A percentile compares a stretch with the other conserved stretches of the same genome.
Conservation (phyloP, 2,888 invertebrate species). For the Drosophila ustulata region DNA sequence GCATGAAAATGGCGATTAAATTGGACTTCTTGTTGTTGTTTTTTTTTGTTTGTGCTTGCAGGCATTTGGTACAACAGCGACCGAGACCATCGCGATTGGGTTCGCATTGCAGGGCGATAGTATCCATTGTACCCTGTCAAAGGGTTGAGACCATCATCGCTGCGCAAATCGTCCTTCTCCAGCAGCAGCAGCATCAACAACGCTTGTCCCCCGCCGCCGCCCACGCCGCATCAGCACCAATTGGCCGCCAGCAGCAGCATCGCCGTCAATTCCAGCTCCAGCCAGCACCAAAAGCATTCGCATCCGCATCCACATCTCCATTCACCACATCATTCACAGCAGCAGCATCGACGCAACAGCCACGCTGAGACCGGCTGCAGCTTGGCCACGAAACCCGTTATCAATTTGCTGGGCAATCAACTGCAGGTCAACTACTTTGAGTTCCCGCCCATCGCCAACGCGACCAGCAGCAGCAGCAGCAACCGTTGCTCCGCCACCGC, state of each 20-base stretch:
- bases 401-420: slow-evolving; percentile 75
- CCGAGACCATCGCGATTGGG: slow-evolving; percentile 85
- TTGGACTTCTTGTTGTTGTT: background rate
- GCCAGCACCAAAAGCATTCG: slow-evolving; percentile 31
- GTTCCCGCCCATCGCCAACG: slow-evolving; percentile 66
- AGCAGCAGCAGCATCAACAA: slow-evolving; percentile 81
- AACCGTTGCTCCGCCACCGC: slow-evolving; percentile 46
- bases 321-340: slow-evolving; percentile 25
- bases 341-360: slow-evolving; percentile 48
- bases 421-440: slow-evolving; percentile 81
- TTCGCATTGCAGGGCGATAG: slow-evolving; percentile 85
- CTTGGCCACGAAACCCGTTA: slow-evolving; percentile 65
- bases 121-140: slow-evolving; percentile 85
- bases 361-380: slow-evolving; percentile 37
- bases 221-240: slow-evolving; percentile 73
- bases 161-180: slow-evolving; percentile 83
- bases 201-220: slow-evolving; percentile 82
- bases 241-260: slow-evolving; percentile 52
- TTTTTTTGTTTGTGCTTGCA: slow-evolving; percentile 48
- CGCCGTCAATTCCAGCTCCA: slow-evolving; percentile 30
- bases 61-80: slow-evolving; percentile 85
- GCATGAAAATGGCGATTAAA: slow-evolving; percentile 4
- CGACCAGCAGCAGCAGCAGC: slow-evolving; percentile 28
- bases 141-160: slow-evolving; percentile 85
- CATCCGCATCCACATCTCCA: slow-evolving; percentile 36